Evolutionary conservation across 2,888 invertebrate species (phyloP).

Genomic region (Scotopteryx bipunctaria): DNA sequence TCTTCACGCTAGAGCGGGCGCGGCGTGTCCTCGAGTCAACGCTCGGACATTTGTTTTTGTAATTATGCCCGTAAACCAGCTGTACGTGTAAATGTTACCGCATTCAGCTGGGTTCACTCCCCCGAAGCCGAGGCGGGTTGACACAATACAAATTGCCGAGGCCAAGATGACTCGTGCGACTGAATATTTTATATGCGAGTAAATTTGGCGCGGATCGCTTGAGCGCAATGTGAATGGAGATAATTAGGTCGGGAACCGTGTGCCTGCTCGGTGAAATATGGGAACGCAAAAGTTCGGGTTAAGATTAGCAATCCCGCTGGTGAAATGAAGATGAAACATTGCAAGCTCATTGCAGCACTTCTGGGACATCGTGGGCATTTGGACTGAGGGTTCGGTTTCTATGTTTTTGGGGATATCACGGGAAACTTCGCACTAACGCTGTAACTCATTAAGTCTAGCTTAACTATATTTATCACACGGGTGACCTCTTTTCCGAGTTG

Average conservation of each 20-base stretch:
- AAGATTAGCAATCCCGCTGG: conserved; percentile 24
- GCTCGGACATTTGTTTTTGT: conserved; percentile 55
- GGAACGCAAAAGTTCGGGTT: conserved; percentile 17
- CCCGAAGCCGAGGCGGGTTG: conserved; percentile 38
- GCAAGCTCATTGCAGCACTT: conserved; percentile 4
- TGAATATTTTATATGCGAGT: conserved; percentile 40
- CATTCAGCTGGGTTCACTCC: conserved; percentile 44
- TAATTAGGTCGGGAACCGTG: conserved; percentile 35
- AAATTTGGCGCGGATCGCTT: conserved; percentile 34
- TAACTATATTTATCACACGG: conserved; percentile 63
- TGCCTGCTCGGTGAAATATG: conserved; percentile 21
- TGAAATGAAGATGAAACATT: conserved; percentile 15
- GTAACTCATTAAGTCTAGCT: conserved; percentile 61
- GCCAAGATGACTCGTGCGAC: conserved; percentile 41
- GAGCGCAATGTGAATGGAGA: conserved; percentile 34
- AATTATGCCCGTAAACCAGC: conserved; percentile 45
- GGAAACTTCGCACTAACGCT: conserved; percentile 43
- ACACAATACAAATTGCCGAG: conserved; percentile 46
- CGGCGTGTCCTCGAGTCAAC: conserved; percentile 55
- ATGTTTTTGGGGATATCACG: conserved; percentile 19
- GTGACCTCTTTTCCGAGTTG: conserved; percentile 63
- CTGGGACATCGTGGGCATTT: background rate
- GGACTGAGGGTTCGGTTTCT: conserved; percentile 3
- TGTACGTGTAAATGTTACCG: conserved; percentile 45
- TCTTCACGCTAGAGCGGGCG: conserved; percentile 60